Evolutionary conservation across 2,888 invertebrate species (phyloP).

Genomic region (Pammene aurita): DNA sequence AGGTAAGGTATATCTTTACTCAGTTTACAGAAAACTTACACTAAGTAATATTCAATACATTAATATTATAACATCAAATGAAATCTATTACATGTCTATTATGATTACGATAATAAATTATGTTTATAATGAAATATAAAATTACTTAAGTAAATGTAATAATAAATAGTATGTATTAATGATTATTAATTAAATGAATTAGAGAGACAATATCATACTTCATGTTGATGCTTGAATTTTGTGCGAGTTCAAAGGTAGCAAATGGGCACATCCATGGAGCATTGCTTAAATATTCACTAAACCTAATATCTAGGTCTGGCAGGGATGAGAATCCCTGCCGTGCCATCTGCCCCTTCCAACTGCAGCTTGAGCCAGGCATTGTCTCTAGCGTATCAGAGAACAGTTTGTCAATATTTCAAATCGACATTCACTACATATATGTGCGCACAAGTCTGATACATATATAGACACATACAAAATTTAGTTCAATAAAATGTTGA

Average conservation of each 20-base stretch:
- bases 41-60: constrained; percentile 73
- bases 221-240: constrained; percentile 39
- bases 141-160: constrained; percentile 79
- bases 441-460: constrained; percentile 58
- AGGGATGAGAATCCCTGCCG: constrained; percentile 35
- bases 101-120: constrained; percentile 81
- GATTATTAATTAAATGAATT: constrained; percentile 77
- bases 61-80: constrained; percentile 78
- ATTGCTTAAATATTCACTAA: constrained; percentile 37
- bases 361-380: constrained; percentile 38
- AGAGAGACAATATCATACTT: constrained; percentile 79
- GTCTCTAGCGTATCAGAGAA: constrained; percentile 39
- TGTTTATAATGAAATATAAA: constrained; percentile 74
- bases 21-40: constrained; percentile 76
- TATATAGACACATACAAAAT: constrained; percentile 66
- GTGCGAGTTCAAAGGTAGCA: constrained; percentile 42
- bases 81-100: constrained; percentile 77
- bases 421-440: constrained; percentile 47
- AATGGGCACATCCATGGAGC: constrained; percentile 38
- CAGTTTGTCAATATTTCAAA: constrained; percentile 33
- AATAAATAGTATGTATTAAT: constrained; percentile 72
- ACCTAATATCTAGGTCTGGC: constrained; percentile 29
- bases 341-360: constrained; percentile 42
- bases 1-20: constrained; percentile 62
- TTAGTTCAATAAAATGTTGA: constrained; percentile 78